Evolutionary conservation across 1,140 invertebrate species (phyloP), one percentile per base, ranked within the genome.

Genomic region (Leptinotarsa defecta): DNA sequence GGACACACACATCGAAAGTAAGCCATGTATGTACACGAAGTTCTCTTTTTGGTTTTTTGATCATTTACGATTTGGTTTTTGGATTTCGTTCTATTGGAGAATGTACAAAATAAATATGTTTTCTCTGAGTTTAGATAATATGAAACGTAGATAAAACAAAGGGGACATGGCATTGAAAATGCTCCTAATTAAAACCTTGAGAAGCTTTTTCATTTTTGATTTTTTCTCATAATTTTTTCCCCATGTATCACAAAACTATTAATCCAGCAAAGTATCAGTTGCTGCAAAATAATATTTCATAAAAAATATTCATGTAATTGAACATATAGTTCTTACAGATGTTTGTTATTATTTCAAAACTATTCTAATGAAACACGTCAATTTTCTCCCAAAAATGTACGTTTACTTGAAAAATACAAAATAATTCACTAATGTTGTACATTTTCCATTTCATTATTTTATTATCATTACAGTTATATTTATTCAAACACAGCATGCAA

Each of bases 1-100:
- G 96, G 86, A 97, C 96, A 64, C 97, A 98, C 86, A 97, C 96
- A 80, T 94, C 95, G 82, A 98, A 98, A 95, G 96, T 98, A 90
- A 92, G 92, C 92, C 89, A 90, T 90, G 89, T 90, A 90, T 89
- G 89, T 91, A 86, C 84, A 86, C 85, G 81, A 74, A 77, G 79
- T 82, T 84, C 83, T 84, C 76, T 83, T 81, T 81, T 83, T 70
- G 73, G 77, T 81, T 80, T 79, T 80, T 77, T 81, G 69, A 70
- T 68, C 68, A 24, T 27, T 13, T 65, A 67, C 43, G 8, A 24
- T 69, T 71, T 65, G 13, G 20, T 69, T 73, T 70, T 64, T 64
- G 52, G 74, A 8, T 27, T 43, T 3, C 2, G 34, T 43, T 43
- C 34, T 11, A 43, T 43, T 43, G 34, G 34, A 43, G 20, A 19